Conservation (phyloP, 2,888 invertebrate genomes). For the Corythucha ciliata region DNA sequence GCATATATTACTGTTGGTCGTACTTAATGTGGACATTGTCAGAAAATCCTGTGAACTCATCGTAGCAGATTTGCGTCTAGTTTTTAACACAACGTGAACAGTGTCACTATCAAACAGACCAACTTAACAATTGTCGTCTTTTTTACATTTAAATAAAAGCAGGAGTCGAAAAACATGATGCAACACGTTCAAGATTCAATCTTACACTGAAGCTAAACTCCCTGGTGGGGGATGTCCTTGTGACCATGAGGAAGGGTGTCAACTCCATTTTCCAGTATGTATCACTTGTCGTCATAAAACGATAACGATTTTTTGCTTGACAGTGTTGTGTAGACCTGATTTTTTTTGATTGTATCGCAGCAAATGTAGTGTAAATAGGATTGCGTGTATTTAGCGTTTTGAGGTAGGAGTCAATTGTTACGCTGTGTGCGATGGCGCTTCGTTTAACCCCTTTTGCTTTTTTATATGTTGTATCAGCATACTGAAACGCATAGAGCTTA, state of each 20-base stretch:
- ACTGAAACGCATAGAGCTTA: constrained; percentile 34
- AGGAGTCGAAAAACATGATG: too few relatives aligned
- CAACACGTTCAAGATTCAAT: too few relatives aligned
- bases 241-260: background rate
- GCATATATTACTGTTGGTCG: too few relatives aligned
- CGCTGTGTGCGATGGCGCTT: constrained; percentile 4
- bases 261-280: background rate
- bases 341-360: constrained; percentile 5
- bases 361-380: constrained; percentile 4
- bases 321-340: constrained; percentile 10
- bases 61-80: too few relatives aligned
- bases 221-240: too few relatives aligned
- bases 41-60: too few relatives aligned
- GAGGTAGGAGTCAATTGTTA: constrained; percentile 7
- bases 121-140: too few relatives aligned
- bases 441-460: constrained; percentile 24
- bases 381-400: background rate
- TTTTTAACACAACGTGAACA: too few relatives aligned
- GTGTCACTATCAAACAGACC: too few relatives aligned
- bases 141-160: too few relatives aligned
- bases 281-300: constrained; percentile 14
- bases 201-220: too few relatives aligned
- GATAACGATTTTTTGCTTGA: constrained; percentile 9
- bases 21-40: too few relatives aligned
- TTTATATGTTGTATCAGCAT: constrained; percentile 27